Conservation (phyloP, 2,113 vertebrate species). For the Psittacula cyanocephala region DNA sequence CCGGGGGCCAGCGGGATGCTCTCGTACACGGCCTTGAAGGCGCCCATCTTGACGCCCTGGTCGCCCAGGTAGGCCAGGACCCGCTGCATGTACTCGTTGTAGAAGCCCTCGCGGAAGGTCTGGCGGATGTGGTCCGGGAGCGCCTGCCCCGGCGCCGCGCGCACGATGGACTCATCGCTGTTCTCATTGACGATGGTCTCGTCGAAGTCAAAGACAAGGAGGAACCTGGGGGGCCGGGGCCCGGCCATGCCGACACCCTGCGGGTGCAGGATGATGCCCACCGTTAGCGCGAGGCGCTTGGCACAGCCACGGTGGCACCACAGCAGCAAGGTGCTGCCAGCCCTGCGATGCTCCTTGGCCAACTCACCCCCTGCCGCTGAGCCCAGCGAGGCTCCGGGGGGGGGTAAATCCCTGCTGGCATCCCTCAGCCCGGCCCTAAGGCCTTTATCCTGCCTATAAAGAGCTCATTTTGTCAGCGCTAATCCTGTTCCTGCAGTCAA, state of each 20-base stretch:
- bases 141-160: conserved; percentile 80
- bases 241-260: conserved; percentile 81
- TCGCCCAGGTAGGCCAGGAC: conserved; percentile 89
- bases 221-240: conserved; percentile 76
- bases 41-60: conserved; percentile 83
- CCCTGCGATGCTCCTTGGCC: not conserved
- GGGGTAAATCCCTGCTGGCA: not conserved
- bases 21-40: conserved; percentile 83
- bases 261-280: not conserved
- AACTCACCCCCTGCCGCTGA: not conserved
- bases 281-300: not conserved
- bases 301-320: not conserved
- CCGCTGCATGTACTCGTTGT: conserved; percentile 93
- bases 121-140: conserved; percentile 85
- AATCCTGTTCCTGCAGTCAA: not conserved
- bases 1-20: conserved; percentile 87
- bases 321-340: not conserved
- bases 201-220: conserved; percentile 95
- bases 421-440: not conserved
- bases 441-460: not conserved
- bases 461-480: not conserved
- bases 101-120: conserved; percentile 84
- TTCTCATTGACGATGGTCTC: conserved; percentile 95
- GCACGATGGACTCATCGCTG: conserved; percentile 88
- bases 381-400: not conserved